Percentiles rank a stretch among this genome's conserved stretches.
Conservation (phyloP, 2,797 vertebrate genomes). For the Myripristis jacobus region DNA sequence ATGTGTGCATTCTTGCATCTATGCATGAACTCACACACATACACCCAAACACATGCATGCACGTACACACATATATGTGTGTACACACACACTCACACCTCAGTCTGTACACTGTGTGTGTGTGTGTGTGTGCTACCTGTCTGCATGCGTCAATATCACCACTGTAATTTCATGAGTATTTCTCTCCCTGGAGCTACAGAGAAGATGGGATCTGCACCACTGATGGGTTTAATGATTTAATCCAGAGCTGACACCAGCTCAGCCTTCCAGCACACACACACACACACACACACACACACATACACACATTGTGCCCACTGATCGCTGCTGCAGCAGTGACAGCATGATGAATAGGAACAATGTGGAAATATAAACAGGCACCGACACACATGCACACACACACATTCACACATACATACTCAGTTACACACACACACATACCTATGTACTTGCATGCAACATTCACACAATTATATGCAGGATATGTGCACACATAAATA, state of each 20-base stretch:
- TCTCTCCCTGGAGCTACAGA: conserved; percentile 8
- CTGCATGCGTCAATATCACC: neutral
- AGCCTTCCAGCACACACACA: neutral
- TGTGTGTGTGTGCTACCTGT: conserved; percentile 5
- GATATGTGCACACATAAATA: neutral
- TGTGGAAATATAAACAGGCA: conserved; percentile 10
- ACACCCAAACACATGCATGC: neutral
- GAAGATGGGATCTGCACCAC: conserved; percentile 27
- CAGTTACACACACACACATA: too few relatives aligned
- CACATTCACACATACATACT: neutral
- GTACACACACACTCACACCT: too few relatives aligned
- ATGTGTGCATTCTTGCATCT: too few relatives aligned
- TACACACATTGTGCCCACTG: neutral
- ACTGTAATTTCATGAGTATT: conserved; percentile 5
- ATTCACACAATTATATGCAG: neutral
- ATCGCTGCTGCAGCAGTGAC: conserved; percentile 8
- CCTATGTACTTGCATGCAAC: neutral
- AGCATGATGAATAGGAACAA: conserved; percentile 44
- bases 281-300: neutral
- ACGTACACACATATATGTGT: neutral
- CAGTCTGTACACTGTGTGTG: too few relatives aligned
- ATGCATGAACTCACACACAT: too few relatives aligned
- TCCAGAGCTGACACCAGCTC: conserved; percentile 31
- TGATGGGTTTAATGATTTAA: conserved; percentile 53
- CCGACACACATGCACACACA: conserved; percentile 10